Evolutionary conservation across 1,140 invertebrate species (phyloP).

Genomic region (Leptoteleia sp.): DNA sequence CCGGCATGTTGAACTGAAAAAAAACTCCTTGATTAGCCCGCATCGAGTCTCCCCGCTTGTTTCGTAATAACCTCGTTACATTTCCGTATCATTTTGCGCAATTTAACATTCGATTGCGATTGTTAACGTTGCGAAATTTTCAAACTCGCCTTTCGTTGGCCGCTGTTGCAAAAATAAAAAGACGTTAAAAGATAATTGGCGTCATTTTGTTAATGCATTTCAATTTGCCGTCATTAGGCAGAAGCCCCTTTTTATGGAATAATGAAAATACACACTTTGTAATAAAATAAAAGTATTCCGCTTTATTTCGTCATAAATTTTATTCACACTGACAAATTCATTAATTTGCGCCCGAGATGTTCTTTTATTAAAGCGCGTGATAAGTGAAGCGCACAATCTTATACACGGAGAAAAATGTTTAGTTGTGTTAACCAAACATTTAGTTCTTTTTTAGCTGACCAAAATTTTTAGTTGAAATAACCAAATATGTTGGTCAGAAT

Average conservation of each 20-base stretch:
- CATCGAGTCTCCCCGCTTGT: neutral
- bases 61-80: conserved; percentile 17
- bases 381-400: too few species aligned
- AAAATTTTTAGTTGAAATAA: too few species aligned
- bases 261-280: conserved; percentile 1
- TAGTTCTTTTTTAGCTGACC: too few species aligned
- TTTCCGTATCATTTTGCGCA: conserved; percentile 18
- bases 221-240: conserved; percentile 2
- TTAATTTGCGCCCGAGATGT: too few species aligned
- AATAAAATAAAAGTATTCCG: conserved; percentile 1
- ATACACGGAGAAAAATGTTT: too few species aligned
- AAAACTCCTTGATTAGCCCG: conserved; percentile 36
- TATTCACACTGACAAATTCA: too few species aligned
- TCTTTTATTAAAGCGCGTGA: too few species aligned
- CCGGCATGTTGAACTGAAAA: conserved; percentile 21
- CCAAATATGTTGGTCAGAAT: too few species aligned
- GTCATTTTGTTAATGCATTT: neutral
- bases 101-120: conserved; percentile 22
- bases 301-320: neutral
- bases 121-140: neutral
- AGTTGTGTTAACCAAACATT: too few species aligned
- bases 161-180: neutral
- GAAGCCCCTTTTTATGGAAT: conserved; percentile 2
- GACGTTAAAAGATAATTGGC: conserved; percentile 5
- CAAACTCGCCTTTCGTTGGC: neutral